phyloP scores from a whole-genome alignment of 2,113 vertebrate species.

The Lepisosteus oculatus region DNA sequence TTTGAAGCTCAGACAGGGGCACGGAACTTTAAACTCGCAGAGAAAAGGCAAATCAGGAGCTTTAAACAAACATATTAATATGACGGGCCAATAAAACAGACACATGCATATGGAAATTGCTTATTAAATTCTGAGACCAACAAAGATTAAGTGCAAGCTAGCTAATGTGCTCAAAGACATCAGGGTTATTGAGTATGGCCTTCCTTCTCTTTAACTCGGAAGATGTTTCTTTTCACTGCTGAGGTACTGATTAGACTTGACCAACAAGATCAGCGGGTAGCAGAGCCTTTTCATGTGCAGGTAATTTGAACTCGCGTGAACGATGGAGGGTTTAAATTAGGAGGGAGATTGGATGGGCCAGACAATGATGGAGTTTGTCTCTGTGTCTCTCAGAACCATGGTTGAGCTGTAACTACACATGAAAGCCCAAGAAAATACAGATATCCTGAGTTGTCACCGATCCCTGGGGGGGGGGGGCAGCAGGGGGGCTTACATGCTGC shows the following conservation, averaged over 20 bases:
- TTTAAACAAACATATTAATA: no score
- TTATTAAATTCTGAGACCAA: no score
- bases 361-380: constrained; percentile 22
- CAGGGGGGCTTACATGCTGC: constrained; percentile 1
- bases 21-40: no score
- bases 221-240: neutral
- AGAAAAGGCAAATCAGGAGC: no score
- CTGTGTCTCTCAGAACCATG: constrained; percentile 28
- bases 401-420: constrained; percentile 15
- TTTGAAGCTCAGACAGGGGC: no score
- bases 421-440: no score
- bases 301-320: constrained; percentile 7
- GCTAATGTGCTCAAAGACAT: neutral
- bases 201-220: neutral
- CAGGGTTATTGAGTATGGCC: neutral
- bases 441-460: no score
- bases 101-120: no score
- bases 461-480: neutral
- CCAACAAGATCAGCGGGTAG: neutral
- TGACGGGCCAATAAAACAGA: no score
- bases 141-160: neutral
- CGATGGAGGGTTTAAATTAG: constrained; percentile 46
- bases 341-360: constrained; percentile 30
- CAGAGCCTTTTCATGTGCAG: neutral
- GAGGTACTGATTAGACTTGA: constrained; percentile 4